Base-by-base conservation (phyloP, 2,797 vertebrate genomes). In the Sternotherus odoratus region DNA sequence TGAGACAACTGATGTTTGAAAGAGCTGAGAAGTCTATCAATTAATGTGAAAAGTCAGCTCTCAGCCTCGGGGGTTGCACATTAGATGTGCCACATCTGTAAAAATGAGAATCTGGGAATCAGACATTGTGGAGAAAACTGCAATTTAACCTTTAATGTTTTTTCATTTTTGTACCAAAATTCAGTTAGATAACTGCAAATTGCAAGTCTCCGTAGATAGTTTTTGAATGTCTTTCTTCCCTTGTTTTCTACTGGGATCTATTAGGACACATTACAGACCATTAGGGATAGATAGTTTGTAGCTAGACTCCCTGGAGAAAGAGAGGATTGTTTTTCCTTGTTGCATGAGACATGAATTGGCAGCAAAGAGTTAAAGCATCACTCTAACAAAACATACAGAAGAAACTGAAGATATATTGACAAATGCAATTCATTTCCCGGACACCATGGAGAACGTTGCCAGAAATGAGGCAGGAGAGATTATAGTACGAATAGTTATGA, bases 301-400 rank as follows among this genome's bases (percentile, higher is more conserved):
- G 92, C 81, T 92, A 90, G 48, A 66, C 39, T 87, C 66, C 86
- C 74, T 50, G 87, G 23, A 89, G 87, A 80, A 91, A n/a, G n/a
- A 94, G 88, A 83, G 19, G 92, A 85, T 87, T 66, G 72, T 81
- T 75, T 85, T 69, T 79, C 48, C 66, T 49, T 74, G 48, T 72
- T 90, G 53, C 26, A 86, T 90, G 56, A 4, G 56, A 75, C 24
- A 79, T 2, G 2, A 83, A 50, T 93, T 77, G 85, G 75, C 66
- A 85, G 48, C n/a, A 26, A 0, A 72, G 30, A 82, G 30, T 87
- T 82, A 92, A 90, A 83, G 88, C 92, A 82, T 4, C 6, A 57
- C 33, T 87, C 39, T 24, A 87, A 43, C 12, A 91, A 79, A 87
- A 82, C 74, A 8, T 2, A 6, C 12, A 53, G 8, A 4, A 3